These are phyloP conservation scores for Regulus satrapa DNA, from an alignment of 2,113 vertebrate species.

Conservation along the genomic window DNA sequence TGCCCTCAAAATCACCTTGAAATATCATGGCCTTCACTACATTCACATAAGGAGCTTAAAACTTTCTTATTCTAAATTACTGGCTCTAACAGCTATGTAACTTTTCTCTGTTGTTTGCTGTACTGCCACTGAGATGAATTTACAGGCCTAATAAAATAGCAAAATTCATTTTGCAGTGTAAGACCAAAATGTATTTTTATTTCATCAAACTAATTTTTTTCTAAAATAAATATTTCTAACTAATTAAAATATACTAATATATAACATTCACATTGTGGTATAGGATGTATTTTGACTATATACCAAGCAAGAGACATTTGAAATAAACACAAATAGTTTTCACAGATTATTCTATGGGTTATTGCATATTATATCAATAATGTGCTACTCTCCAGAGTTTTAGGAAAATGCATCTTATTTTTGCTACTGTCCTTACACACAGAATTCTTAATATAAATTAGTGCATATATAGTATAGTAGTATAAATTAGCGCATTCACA, in stretches of 20 bases:
- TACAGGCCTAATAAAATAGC: neutral
- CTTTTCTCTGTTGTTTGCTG: neutral
- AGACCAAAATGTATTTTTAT: neutral
- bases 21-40: neutral
- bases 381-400: neutral
- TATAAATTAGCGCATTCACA: neutral
- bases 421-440: neutral
- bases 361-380: neutral
- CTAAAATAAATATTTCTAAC: neutral
- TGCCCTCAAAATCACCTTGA: neutral
- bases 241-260: neutral
- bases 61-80: neutral
- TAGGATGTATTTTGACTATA: neutral
- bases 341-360: neutral
- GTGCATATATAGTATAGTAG: no score
- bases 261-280: neutral
- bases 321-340: neutral
- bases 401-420: neutral
- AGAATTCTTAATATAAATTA: neutral
- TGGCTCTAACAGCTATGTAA: neutral
- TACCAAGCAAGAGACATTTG: neutral
- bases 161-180: neutral
- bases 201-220: neutral
- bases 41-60: neutral
- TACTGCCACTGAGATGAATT: neutral